These are phyloP conservation scores for Epinephelus fuscoguttatus DNA, from an alignment of 2,113 vertebrate species.

Conservation along the genomic window DNA sequence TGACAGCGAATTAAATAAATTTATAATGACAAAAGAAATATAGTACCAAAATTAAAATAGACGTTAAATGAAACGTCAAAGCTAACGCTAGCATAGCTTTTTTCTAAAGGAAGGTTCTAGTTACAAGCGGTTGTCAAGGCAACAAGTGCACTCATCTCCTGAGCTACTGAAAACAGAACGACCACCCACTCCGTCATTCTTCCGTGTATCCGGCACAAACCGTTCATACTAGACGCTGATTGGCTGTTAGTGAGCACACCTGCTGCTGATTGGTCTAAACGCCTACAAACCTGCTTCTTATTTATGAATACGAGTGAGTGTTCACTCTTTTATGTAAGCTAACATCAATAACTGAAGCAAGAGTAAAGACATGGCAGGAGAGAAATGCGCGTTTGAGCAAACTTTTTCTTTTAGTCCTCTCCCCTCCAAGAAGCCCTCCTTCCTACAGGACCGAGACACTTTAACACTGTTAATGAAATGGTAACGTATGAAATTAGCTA, in stretches of 20 bases:
- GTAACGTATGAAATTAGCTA: slow-evolving; percentile 42
- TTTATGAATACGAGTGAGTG: neutral
- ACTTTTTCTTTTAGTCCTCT: slow-evolving; percentile 70
- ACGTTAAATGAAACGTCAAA: neutral
- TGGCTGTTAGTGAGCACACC: slow-evolving; percentile 20
- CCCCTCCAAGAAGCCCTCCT: slow-evolving; percentile 59
- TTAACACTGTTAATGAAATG: slow-evolving; percentile 78
- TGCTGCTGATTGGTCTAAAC: slow-evolving; percentile 26
- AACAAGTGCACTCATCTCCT: slow-evolving; percentile 41
- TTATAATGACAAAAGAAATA: neutral
- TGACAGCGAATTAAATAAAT: neutral
- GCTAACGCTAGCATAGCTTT: neutral
- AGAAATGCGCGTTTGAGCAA: slow-evolving; percentile 39
- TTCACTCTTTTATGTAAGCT: rapidly evolving
- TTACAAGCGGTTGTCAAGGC: slow-evolving; percentile 27
- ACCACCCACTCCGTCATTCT: neutral
- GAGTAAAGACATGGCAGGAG: slow-evolving; percentile 61
- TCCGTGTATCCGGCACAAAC: neutral
- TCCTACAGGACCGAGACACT: slow-evolving; percentile 68
- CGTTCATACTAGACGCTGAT: neutral
- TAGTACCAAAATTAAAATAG: too few relatives aligned
- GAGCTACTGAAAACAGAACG: rapidly evolving
- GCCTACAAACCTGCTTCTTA: neutral
- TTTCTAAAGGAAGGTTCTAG: neutral
- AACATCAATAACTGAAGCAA: neutral